A percentile compares a stretch with the other conserved stretches of the same genome.
Evolutionary conservation across 2,888 invertebrate species (phyloP).

Genomic region (Brachynemurus nebulosus): DNA sequence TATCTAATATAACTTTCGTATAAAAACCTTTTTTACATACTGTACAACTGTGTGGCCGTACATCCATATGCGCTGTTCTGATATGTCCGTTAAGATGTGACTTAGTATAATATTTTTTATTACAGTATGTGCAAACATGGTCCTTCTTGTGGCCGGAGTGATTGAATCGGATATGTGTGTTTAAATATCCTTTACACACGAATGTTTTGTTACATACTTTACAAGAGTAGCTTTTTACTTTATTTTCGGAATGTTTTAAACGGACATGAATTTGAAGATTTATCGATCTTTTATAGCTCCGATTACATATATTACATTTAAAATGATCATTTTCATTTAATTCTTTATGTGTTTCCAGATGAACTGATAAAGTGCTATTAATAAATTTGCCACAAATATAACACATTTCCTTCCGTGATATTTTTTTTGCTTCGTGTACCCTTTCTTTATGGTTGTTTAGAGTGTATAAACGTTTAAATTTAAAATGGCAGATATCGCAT

Average conservation of each 20-base stretch:
- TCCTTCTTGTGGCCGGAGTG: neutral
- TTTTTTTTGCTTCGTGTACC: neutral
- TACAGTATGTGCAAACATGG: neutral
- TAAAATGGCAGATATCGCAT: neutral
- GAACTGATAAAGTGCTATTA: neutral
- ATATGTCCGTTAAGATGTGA: neutral
- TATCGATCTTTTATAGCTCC: neutral
- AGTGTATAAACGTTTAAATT: neutral
- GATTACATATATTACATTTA: neutral
- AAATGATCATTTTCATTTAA: neutral
- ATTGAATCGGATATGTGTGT: neutral
- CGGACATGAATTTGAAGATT: neutral
- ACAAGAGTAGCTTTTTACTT: neutral
- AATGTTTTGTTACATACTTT: neutral
- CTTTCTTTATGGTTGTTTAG: neutral
- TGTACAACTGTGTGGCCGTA: neutral
- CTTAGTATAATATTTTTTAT: slow-evolving; percentile 1
- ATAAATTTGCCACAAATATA: neutral
- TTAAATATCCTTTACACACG: neutral
- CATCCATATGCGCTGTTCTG: slow-evolving; percentile 1
- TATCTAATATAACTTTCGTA: neutral
- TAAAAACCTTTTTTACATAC: neutral
- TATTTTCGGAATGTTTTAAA: neutral
- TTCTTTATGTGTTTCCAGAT: neutral
- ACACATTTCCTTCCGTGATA: neutral